A percentile compares a stretch with the other conserved stretches of the same genome.
phyloP scores from a whole-genome alignment of 2,888 invertebrate species.

The Plebejus argus region DNA sequence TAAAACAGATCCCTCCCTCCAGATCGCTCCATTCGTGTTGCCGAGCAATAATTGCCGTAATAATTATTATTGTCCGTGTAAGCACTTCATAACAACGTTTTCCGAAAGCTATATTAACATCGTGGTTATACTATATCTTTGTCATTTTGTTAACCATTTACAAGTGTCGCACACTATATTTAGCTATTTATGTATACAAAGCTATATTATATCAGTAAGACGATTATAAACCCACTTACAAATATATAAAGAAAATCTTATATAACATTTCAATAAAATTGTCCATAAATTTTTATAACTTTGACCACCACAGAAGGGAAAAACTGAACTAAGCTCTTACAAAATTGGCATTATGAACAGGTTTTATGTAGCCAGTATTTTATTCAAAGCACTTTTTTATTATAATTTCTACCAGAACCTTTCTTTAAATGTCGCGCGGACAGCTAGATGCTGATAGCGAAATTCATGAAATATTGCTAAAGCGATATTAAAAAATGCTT shows the following conservation, averaged over 20 bases:
- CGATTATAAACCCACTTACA: neutral
- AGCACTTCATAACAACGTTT: too few species aligned
- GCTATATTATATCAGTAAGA: neutral
- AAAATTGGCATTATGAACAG: neutral
- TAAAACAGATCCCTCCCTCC: too few species aligned
- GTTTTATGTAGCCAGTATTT: neutral
- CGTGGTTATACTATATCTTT: neutral
- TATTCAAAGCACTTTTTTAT: neutral
- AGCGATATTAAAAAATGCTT: too few species aligned
- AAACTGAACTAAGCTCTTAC: neutral
- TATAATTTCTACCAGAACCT: neutral
- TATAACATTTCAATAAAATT: slow-evolving; percentile 27
- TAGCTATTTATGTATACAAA: slow-evolving; percentile 16
- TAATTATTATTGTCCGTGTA: too few species aligned
- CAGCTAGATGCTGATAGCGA: too few species aligned
- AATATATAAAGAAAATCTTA: slow-evolving; percentile 20
- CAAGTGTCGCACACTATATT: neutral
- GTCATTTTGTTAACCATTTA: neutral
- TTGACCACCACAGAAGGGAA: neutral
- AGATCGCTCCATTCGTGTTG: too few species aligned
- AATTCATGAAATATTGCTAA: too few species aligned
- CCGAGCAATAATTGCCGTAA: too few species aligned
- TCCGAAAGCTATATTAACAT: neutral
- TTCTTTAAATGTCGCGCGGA: too few species aligned
- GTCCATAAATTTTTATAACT: slow-evolving; percentile 18